Base-by-base conservation (phyloP, 2,113 vertebrate species). In the Triplophysa tibetana region DNA sequence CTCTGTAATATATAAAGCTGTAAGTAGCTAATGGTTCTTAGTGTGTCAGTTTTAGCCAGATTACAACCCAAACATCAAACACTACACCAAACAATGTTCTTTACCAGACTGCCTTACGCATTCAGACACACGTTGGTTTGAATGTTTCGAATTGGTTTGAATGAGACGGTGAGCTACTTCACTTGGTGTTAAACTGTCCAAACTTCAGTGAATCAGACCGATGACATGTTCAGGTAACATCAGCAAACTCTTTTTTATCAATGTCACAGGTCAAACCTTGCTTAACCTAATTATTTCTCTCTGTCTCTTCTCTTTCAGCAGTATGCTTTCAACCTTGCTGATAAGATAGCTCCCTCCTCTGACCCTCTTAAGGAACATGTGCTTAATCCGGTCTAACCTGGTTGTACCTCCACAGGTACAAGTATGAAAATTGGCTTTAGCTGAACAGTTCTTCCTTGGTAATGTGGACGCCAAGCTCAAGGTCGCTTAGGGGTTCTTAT, bases 391-490 rank as follows among this genome's bases (percentile, higher is more conserved):
- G 12, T 61, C 14, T 74, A 61, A 74, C 70, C 33, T 43, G 56
- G 29, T 74, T 24, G 70, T 24, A 61, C 70, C 70, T 74, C 70
- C 21, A 41, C 26, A 72, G 38, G 70, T 23, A 61, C n/a, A 74
- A 74, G 38, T 33, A 58, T 61, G 56, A 74, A 24, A 61, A 74
- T 74, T 74, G 70, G 70, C 70, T 74, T 74, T 29, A 74, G 56
- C 70, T 73, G n/a, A 73, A 73, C 4, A 19, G 33, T 73, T 38
- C 11, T 73, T 73, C 5, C 29, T 60, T 8, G 33, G 70, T 13
- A 73, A 60, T 21, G 29, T 29, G 10, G 29, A 72, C n/a, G 29
- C 5, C 50, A 60, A 41, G 56, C 26, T 41, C 1, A 72, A 72
- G 26, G 70, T 41, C 45, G 24, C 19, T 19, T 11, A 24, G 48